phyloP scores from a whole-genome alignment of 1,140 invertebrate genomes.

The Zaprionus africanus region DNA sequence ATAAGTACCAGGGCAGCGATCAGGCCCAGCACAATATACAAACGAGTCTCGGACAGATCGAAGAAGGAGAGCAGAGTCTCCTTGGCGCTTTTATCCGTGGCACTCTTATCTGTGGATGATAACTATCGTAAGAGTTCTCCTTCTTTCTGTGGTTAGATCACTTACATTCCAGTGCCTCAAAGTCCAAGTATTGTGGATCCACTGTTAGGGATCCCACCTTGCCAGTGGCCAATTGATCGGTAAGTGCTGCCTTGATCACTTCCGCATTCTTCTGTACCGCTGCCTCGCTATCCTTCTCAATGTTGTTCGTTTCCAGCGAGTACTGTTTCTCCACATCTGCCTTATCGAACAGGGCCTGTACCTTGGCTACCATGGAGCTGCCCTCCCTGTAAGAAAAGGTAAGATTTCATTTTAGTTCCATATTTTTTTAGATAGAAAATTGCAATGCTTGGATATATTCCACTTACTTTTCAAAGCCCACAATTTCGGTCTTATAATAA shows the following conservation, averaged over 20 bases:
- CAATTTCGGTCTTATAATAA: conserved; percentile 89
- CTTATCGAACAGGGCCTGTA: conserved; percentile 89
- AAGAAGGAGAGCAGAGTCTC: conserved; percentile 85
- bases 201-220: conserved; percentile 91
- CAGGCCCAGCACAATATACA: conserved; percentile 93
- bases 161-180: conserved; percentile 88
- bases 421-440: no score
- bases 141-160: neutral
- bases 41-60: conserved; percentile 88
- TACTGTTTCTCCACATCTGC: conserved; percentile 86
- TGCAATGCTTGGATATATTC: no score
- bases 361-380: conserved; percentile 87
- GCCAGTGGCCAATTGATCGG: conserved; percentile 89
- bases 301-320: conserved; percentile 83
- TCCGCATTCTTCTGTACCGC: conserved; percentile 83
- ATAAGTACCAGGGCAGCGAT: conserved; percentile 91
- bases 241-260: conserved; percentile 87
- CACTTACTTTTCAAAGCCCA: conserved; percentile 90
- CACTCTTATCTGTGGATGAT: conserved; percentile 58
- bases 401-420: no score
- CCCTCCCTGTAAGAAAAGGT: conserved; percentile 84
- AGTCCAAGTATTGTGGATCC: conserved; percentile 90
- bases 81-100: conserved; percentile 61
- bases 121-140: neutral
- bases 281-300: conserved; percentile 73